A percentile compares a stretch with the other conserved stretches of the same genome.
Conservation (phyloP, 2,888 invertebrate genomes). For the Chrysolina americana region DNA sequence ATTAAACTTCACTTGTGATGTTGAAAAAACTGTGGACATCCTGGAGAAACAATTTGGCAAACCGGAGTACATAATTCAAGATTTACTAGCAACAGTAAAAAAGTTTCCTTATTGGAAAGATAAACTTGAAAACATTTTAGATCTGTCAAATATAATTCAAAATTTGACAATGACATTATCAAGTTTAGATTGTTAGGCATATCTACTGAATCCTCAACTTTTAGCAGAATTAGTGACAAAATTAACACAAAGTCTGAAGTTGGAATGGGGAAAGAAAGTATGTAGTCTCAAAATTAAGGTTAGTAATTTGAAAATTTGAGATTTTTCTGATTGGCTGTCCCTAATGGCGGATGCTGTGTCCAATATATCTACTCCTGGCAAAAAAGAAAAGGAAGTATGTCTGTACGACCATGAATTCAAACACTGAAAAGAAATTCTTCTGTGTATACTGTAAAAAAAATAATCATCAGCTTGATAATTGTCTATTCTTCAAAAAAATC, state of each 20-base stretch:
- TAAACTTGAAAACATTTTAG: no score
- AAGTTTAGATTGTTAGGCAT: no score
- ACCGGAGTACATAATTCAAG: background rate
- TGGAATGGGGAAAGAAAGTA: slow-evolving; percentile 1
- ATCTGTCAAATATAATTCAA: background rate
- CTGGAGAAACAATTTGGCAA: background rate
- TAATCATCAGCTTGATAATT: background rate
- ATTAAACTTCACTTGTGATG: background rate
- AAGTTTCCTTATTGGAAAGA: background rate
- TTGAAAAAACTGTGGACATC: background rate
- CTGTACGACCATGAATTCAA: background rate
- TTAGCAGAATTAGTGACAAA: background rate
- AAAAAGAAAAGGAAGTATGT: background rate
- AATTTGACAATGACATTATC: background rate
- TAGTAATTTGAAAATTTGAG: background rate
- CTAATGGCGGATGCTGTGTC: background rate
- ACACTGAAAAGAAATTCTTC: background rate
- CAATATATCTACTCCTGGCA: slow-evolving; percentile 3
- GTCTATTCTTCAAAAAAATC: background rate
- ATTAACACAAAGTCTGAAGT: background rate
- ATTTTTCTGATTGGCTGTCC: background rate
- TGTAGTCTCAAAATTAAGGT: background rate
- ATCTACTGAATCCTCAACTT: background rate
- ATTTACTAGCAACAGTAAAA: background rate
- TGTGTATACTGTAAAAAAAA: background rate